These are phyloP conservation scores for Apamea monoglypha DNA, from an alignment of 2,888 invertebrate species.

Conservation along the genomic window DNA sequence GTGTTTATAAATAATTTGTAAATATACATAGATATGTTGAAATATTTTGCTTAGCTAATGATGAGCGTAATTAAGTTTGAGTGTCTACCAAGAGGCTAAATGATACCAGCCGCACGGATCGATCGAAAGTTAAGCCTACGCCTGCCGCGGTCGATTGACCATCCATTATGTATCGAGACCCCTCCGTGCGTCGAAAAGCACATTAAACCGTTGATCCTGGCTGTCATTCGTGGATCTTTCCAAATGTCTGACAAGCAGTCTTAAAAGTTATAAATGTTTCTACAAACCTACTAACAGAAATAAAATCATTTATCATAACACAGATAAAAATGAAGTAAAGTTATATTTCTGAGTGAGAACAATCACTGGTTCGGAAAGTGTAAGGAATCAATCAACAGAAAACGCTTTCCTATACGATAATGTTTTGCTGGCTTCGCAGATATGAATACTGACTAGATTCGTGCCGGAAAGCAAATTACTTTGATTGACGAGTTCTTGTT, in stretches of 20 bases:
- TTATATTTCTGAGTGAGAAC: conserved; percentile 22
- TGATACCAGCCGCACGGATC: too few relatives aligned
- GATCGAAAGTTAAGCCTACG: too few relatives aligned
- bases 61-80: background rate
- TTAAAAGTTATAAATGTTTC: too few relatives aligned
- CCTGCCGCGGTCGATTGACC: too few relatives aligned
- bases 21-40: too few relatives aligned
- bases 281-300: too few relatives aligned
- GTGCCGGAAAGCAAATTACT: conserved; percentile 7
- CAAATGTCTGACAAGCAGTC: too few relatives aligned
- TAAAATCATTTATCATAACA: too few relatives aligned
- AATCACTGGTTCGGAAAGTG: conserved; percentile 42
- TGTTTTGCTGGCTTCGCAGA: conserved; percentile 21
- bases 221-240: too few relatives aligned
- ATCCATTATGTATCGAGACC: background rate
- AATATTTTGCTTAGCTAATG: background rate
- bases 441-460: conserved; percentile 6
- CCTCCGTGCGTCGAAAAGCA: background rate
- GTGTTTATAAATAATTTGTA: background rate
- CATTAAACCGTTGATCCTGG: too few relatives aligned
- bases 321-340: conserved; percentile 21
- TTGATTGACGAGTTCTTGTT: conserved; percentile 8
- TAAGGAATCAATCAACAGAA: conserved; percentile 45
- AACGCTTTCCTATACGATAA: conserved; percentile 24
- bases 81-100: too few relatives aligned